Conservation (phyloP, 2,113 vertebrate species). For the Barbus barbus region DNA sequence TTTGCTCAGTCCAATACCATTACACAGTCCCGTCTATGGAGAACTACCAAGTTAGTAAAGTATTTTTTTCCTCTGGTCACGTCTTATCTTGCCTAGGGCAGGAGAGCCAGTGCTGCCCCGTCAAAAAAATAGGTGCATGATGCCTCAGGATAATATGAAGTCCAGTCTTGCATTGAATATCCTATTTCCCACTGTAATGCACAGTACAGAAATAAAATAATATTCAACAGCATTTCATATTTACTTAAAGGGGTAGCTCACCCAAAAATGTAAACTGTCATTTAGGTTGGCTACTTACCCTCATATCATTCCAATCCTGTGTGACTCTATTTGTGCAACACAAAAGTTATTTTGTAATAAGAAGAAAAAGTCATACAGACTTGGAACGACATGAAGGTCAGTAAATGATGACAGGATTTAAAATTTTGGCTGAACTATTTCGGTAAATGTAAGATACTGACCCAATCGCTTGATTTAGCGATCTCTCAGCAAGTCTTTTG, state of each 20-base stretch:
- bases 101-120: too few relatives aligned
- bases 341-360: neutral
- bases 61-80: neutral
- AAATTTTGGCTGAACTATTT: neutral
- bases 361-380: neutral
- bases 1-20: neutral
- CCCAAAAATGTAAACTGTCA: neutral
- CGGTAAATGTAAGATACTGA: neutral
- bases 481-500: neutral
- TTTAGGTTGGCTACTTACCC: neutral
- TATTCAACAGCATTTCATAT: neutral
- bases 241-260: neutral
- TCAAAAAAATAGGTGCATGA: too few relatives aligned
- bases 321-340: too few relatives aligned
- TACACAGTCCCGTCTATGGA: neutral
- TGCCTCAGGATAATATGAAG: conserved; percentile 8
- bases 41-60: neutral
- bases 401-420: neutral
- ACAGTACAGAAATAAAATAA: too few relatives aligned
- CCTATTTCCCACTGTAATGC: neutral
- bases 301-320: neutral
- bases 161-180: neutral
- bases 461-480: neutral
- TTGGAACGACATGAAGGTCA: neutral
- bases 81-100: conserved; percentile 8